These are phyloP conservation scores for Lepidochrysops patricia DNA, from an alignment of 2,888 invertebrate genomes.

Conservation along the genomic window DNA sequence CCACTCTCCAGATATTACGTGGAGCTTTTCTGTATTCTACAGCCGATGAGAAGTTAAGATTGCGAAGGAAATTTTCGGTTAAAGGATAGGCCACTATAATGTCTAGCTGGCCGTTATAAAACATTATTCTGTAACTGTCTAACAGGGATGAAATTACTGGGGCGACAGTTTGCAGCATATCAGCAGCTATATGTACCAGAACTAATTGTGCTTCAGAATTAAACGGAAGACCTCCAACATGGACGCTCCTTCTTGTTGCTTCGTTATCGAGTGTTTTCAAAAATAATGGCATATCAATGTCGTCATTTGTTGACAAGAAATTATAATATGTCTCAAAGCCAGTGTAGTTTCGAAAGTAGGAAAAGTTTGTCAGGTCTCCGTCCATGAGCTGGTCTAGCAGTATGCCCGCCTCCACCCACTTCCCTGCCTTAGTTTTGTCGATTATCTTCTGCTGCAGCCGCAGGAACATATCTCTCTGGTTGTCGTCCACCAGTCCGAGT, in stretches of 20 bases:
- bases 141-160: conserved; percentile 54
- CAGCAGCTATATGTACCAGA: conserved; percentile 63
- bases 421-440: conserved; percentile 72
- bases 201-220: conserved; percentile 55
- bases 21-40: conserved; percentile 76
- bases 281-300: conserved; percentile 53
- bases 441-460: conserved; percentile 72
- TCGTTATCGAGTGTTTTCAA: conserved; percentile 43
- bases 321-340: conserved; percentile 86
- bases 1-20: conserved; percentile 79
- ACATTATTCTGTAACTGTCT: conserved; percentile 67
- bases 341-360: conserved; percentile 77
- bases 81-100: conserved; percentile 76
- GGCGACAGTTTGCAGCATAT: conserved; percentile 76
- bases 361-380: conserved; percentile 43
- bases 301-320: conserved; percentile 70
- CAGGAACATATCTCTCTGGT: conserved; percentile 72
- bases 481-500: conserved; percentile 70
- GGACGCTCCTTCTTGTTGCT: conserved; percentile 67
- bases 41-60: conserved; percentile 77
- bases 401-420: conserved; percentile 80
- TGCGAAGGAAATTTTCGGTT: conserved; percentile 78
- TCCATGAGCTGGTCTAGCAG: conserved; percentile 80
- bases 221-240: conserved; percentile 76
- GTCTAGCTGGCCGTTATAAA: conserved; percentile 81